phyloP scores from a whole-genome alignment of 2,113 vertebrate genomes.

The Heterochromis multidens region DNA sequence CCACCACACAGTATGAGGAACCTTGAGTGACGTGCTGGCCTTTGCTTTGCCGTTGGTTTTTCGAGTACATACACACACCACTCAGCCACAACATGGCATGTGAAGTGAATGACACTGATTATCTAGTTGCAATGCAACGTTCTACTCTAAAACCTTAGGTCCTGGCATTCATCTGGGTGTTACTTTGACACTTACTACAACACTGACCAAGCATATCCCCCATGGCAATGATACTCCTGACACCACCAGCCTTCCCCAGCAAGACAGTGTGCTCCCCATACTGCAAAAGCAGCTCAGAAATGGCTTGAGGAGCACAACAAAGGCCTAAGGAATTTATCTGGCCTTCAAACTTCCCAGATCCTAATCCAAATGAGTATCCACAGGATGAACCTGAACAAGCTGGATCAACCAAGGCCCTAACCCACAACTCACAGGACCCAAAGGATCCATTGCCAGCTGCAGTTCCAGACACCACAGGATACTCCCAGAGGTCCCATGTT shows the following conservation, averaged over 20 bases:
- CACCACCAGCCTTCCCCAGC: no score
- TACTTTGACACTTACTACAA: neutral
- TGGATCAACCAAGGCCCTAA: neutral
- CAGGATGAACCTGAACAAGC: neutral
- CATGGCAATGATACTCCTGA: no score
- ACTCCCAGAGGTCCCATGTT: neutral
- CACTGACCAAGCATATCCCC: no score
- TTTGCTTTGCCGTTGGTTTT: neutral
- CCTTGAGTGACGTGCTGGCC: neutral
- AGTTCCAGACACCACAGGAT: neutral
- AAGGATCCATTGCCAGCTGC: neutral
- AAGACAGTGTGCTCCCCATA: neutral
- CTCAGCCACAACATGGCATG: neutral
- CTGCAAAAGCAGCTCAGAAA: neutral
- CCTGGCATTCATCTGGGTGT: neutral
- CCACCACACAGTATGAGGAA: neutral
- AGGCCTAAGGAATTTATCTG: neutral
- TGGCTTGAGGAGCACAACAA: neutral
- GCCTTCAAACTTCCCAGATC: neutral
- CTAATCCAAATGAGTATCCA: neutral
- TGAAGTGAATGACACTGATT: neutral
- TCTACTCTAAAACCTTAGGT: neutral
- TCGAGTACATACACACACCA: neutral
- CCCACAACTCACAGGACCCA: neutral
- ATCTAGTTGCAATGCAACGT: neutral